phyloP scores from a whole-genome alignment of 2,113 vertebrate genomes.

The Pseudopipra pipra region DNA sequence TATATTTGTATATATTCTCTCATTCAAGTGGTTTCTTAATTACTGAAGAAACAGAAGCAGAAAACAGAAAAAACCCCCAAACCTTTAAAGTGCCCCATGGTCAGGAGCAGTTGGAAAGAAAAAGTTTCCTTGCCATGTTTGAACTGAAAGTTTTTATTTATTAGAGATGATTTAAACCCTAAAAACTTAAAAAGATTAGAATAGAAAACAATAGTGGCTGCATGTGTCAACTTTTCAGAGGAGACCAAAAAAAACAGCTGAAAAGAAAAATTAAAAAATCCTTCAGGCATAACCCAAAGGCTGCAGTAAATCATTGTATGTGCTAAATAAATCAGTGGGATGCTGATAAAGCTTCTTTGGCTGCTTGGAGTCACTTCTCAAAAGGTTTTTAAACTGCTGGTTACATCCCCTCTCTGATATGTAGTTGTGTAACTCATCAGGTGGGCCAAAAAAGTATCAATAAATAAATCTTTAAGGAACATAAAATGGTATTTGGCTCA shows the following conservation, averaged over 20 bases:
- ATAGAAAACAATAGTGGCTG: conserved; percentile 48
- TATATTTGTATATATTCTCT: background rate
- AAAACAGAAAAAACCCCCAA: background rate
- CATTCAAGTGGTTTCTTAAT: background rate
- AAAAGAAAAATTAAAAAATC: background rate
- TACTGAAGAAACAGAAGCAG: conserved; percentile 35
- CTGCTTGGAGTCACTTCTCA: background rate
- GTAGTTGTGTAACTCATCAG: conserved; percentile 64
- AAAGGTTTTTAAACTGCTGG: conserved; percentile 34
- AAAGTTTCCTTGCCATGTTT: conserved; percentile 11
- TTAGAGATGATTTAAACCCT: conserved; percentile 27
- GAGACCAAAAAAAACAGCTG: background rate
- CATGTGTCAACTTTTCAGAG: background rate
- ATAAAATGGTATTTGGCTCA: conserved; percentile 69
- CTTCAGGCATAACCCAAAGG: background rate
- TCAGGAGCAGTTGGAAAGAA: conserved; percentile 18
- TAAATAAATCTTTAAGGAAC: conserved; percentile 72
- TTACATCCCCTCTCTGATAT: conserved; percentile 39
- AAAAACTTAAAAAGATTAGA: conserved; percentile 4
- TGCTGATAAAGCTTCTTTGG: conserved; percentile 48
- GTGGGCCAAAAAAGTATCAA: conserved; percentile 69
- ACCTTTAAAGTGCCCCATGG: background rate
- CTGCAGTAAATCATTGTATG: conserved; percentile 24
- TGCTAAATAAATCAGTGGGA: conserved; percentile 46
- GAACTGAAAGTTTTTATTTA: conserved; percentile 24